Conservation (phyloP, 2,113 vertebrate genomes). For the Sceloporus tristichus region DNA sequence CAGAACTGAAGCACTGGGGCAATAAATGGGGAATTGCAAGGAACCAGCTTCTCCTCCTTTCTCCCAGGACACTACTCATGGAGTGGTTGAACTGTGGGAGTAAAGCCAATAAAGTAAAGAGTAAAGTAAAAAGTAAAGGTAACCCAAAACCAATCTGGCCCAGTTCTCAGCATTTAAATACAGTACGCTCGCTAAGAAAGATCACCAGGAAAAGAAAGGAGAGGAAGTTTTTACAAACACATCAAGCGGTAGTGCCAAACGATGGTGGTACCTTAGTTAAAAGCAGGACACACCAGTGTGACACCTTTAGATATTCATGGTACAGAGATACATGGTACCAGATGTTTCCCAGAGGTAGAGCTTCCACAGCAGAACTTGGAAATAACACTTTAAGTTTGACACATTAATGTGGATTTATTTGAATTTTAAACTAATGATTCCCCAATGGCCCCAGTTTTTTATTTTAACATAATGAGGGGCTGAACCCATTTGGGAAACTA, state of each 20-base stretch:
- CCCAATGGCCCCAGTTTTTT: too few species aligned
- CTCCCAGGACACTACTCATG: neutral
- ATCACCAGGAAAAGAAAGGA: slow-evolving; percentile 6
- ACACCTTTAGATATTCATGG: neutral
- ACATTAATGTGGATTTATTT: too few species aligned
- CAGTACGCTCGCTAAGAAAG: neutral
- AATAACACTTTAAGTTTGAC: too few species aligned
- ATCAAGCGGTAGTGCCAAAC: neutral
- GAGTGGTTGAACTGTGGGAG: slow-evolving; percentile 3
- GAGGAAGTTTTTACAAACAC: neutral
- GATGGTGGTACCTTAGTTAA: neutral
- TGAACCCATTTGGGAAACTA: too few species aligned
- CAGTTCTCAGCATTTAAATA: slow-evolving; percentile 1
- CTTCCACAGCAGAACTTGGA: too few species aligned
- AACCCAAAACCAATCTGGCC: neutral
- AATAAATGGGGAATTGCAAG: neutral
- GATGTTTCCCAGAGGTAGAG: neutral
- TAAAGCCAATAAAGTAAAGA: neutral
- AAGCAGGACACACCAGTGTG: neutral
- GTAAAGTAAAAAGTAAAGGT: neutral
- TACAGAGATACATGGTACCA: too few species aligned
- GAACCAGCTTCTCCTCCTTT: neutral
- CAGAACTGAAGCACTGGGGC: slow-evolving; percentile 8
- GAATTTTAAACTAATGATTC: too few species aligned
- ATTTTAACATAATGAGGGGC: too few species aligned